Conservation (phyloP, 35 echinoderm and acorn worm species). For the Anneissia japonica region DNA sequence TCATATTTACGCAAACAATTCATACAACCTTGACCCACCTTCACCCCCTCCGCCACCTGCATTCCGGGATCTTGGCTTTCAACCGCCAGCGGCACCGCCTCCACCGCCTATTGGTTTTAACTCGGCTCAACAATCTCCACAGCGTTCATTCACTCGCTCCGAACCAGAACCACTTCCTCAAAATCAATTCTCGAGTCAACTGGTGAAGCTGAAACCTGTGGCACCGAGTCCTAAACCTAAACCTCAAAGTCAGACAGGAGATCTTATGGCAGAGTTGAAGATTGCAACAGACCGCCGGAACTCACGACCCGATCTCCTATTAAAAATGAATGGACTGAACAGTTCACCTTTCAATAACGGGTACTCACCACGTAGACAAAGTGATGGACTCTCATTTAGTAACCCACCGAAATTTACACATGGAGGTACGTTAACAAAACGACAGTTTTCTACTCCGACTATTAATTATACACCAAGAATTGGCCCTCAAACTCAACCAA, state of each 20-base stretch:
- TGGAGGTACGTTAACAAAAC: background rate
- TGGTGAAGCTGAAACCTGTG: background rate
- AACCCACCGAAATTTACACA: background rate
- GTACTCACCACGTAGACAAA: background rate
- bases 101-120: slow-evolving; percentile 23
- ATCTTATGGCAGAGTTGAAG: slow-evolving; percentile 51
- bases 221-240: background rate
- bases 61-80: background rate
- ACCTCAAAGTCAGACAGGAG: slow-evolving; percentile 1
- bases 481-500: background rate
- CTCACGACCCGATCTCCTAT: background rate
- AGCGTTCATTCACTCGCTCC: background rate
- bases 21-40: background rate
- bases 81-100: slow-evolving; percentile 37
- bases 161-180: slow-evolving; percentile 5
- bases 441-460: background rate
- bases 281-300: slow-evolving; percentile 11
- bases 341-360: background rate
- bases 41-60: slow-evolving; percentile 24
- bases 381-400: background rate
- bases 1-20: background rate
- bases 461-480: background rate
- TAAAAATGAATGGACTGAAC: background rate
- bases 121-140: slow-evolving; percentile 30
- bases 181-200: background rate